These are phyloP conservation scores for Darevskia nairensis DNA, from an alignment of 2,797 vertebrate genomes.

Conservation along the genomic window DNA sequence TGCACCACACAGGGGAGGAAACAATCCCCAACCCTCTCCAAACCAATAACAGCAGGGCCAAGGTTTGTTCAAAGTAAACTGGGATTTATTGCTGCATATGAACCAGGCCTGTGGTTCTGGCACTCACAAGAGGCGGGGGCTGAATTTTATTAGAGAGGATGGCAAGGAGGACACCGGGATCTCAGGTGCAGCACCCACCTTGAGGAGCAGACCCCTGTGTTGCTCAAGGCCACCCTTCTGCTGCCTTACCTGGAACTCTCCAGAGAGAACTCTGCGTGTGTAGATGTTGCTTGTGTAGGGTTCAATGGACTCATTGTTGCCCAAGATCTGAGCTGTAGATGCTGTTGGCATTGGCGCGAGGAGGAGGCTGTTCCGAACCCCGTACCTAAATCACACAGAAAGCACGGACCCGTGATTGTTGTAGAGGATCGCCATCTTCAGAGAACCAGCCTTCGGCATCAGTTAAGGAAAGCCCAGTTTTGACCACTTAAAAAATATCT, in stretches of 20 bases:
- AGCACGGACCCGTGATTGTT: neutral
- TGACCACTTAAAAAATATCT: neutral
- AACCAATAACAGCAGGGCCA: too few relatives aligned
- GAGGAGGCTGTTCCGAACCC: conserved; percentile 94
- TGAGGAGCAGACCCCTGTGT: neutral
- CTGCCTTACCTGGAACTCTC: conserved; percentile 93
- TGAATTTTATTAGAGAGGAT: neutral
- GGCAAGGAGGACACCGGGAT: neutral
- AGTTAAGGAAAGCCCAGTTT: neutral
- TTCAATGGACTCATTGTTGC: conserved; percentile 98
- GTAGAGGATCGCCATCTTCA: neutral
- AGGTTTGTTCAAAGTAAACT: too few relatives aligned
- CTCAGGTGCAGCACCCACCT: rapidly evolving
- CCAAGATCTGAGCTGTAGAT: conserved; percentile 97
- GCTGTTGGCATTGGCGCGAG: conserved; percentile 97
- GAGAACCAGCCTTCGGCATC: neutral
- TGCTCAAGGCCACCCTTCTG: neutral
- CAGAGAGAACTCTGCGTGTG: conserved; percentile 94
- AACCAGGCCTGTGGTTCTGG: too few relatives aligned
- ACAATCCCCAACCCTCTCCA: too few relatives aligned
- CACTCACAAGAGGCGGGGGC: neutral
- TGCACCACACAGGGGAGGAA: too few relatives aligned
- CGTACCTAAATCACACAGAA: conserved; percentile 76
- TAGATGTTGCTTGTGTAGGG: conserved; percentile 99
- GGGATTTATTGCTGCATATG: too few relatives aligned